Percentiles rank a stretch among this genome's conserved stretches.
Conservation (phyloP, 2,113 vertebrate genomes). For the Istiophorus platypterus region DNA sequence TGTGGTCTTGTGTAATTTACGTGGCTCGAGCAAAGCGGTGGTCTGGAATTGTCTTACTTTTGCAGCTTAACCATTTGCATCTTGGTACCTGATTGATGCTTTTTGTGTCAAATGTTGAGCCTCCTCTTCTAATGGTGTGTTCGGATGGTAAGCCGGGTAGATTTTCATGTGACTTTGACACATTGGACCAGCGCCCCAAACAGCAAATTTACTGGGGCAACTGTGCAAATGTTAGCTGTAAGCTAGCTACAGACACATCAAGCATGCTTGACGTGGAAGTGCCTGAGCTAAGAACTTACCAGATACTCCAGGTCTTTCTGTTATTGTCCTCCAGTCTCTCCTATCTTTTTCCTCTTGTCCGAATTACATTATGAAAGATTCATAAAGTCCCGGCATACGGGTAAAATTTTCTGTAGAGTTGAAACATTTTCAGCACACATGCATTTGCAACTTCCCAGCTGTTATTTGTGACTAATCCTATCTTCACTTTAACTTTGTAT, state of each 20-base stretch:
- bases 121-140: neutral
- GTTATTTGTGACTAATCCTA: neutral
- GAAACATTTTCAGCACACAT: neutral
- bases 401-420: neutral
- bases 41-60: neutral
- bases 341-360: neutral
- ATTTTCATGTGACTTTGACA: neutral
- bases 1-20: slow-evolving; percentile 15
- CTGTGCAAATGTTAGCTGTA: neutral
- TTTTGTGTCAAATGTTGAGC: neutral
- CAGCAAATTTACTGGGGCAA: neutral
- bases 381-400: too few species aligned
- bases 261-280: neutral
- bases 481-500: neutral
- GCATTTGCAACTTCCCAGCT: too few species aligned
- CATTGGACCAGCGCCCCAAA: neutral
- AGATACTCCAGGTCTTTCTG: neutral
- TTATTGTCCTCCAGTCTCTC: neutral
- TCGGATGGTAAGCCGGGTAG: neutral
- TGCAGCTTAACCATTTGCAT: slow-evolving; percentile 17
- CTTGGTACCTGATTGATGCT: neutral
- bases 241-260: neutral
- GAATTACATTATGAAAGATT: neutral
- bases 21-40: neutral
- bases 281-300: neutral